Evolutionary conservation across 2,888 invertebrate species (phyloP).

Genomic region (Branchellion lobata): DNA sequence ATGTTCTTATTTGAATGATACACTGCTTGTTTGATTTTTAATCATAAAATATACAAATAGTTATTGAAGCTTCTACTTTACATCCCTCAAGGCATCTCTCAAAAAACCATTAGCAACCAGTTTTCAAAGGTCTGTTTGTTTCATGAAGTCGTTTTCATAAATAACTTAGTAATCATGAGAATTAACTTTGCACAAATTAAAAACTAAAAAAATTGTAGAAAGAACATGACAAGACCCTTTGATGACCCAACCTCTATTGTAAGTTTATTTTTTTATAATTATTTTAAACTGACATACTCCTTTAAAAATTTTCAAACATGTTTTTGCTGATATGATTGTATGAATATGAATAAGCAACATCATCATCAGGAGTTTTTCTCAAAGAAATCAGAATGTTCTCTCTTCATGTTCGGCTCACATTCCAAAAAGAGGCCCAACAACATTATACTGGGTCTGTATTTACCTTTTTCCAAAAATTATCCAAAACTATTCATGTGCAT

Average conservation of each 20-base stretch:
- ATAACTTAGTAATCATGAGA: background rate
- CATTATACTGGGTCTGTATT: constrained; percentile 73
- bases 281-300: background rate
- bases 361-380: constrained; percentile 61
- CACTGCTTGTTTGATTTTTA: too few species aligned
- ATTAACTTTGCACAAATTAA: constrained; percentile 20
- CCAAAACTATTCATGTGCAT: background rate
- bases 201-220: constrained; percentile 63
- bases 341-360: background rate
- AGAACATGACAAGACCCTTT: constrained; percentile 87
- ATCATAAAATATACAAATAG: too few species aligned
- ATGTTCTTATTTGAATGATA: too few species aligned
- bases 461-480: background rate
- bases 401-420: constrained; percentile 87
- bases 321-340: background rate
- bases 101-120: constrained; percentile 82
- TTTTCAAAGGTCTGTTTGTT: constrained; percentile 57
- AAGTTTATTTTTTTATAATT: background rate
- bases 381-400: constrained; percentile 81
- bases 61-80: background rate
- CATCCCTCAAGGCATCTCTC: constrained; percentile 68
- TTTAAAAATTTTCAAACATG: background rate
- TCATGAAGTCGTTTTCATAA: constrained; percentile 12
- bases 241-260: constrained; percentile 79
- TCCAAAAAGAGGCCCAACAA: constrained; percentile 94